phyloP scores from a whole-genome alignment of 2,797 vertebrate genomes.

The Gastrophryne carolinensis region DNA sequence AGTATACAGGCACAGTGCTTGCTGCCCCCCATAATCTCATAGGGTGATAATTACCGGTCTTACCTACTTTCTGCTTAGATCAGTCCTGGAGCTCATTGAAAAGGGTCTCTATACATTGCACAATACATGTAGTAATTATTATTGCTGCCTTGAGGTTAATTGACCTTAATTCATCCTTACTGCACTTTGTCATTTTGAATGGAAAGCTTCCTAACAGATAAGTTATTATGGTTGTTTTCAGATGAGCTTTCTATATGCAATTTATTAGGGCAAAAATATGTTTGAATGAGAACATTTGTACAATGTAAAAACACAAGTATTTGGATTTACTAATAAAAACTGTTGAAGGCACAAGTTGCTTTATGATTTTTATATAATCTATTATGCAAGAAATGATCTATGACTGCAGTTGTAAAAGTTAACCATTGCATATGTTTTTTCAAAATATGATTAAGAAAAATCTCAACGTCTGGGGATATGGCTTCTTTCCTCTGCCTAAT shows the following conservation, averaged over 20 bases:
- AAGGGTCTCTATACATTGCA: conserved; percentile 21
- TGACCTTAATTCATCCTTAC: conserved; percentile 9
- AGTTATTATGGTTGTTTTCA: conserved; percentile 17
- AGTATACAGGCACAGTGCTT: background rate
- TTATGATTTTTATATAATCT: conserved; percentile 40
- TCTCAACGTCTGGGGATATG: no score
- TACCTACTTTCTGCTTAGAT: background rate
- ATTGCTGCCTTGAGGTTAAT: conserved; percentile 22
- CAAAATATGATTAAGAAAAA: no score
- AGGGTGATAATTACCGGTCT: conserved; percentile 10
- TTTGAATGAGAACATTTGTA: conserved; percentile 45
- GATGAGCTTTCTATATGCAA: conserved; percentile 46
- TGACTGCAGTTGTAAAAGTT: no score
- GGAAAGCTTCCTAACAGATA: conserved; percentile 11
- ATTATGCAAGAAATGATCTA: no score
- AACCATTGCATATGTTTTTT: no score
- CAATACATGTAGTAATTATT: conserved; percentile 2
- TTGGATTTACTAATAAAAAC: conserved; percentile 52
- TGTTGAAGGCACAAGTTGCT: conserved; percentile 35
- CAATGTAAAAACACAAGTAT: conserved; percentile 45
- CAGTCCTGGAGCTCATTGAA: background rate
- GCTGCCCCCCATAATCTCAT: background rate
- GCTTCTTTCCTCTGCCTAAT: no score
- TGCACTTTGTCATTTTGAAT: conserved; percentile 18
- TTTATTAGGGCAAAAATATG: conserved; percentile 43